Base-by-base conservation (phyloP, 1,140 invertebrate genomes). In the Nixonia krombeini region DNA sequence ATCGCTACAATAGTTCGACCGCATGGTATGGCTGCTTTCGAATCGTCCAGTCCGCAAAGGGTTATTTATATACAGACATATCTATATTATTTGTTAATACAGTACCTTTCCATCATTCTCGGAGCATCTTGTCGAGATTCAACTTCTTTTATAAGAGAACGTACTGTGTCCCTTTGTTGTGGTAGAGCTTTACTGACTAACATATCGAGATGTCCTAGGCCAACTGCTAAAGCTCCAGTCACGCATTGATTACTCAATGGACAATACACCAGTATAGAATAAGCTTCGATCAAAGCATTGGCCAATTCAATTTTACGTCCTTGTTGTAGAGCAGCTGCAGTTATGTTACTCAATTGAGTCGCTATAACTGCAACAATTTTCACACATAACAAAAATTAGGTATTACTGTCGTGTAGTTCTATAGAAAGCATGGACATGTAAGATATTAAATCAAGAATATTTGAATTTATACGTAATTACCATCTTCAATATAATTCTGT, bases 191-290 rank as follows among this genome's bases (percentile, higher is more conserved):
- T 82, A 73, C 81, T 86, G 28, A 87, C 82, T 10, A 87, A 69
- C 23, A 46, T 74, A 28, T 88, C 87, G 7, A 89, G 80, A 68
- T 81, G 78, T 55, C 83, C 87, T 15, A 90, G 79, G 28, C 87
- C 87, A 5, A 87, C 87, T 25, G 89, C 41, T 15, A 85, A 52
- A 2, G 87, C 73, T 37, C 79, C 74, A 12, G 74, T 79, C 35
- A 81, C 82, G 23, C 88, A 86, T 35, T 82, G 80, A 68, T 85
- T 84, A 23, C 86, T 87, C 18, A 89, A 67, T 4, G 85, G 79
- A 58, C 89, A 91, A 72, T 90, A 91, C 16, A 91, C 87, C 25
- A 90, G 77, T 38, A 89, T 87, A 9, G 88, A 90, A 67, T 90
- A 92, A 0, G 90, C 88, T 64, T 92, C 90, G 26, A 92, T 85